Percentiles rank a stretch among this genome's conserved stretches.
phyloP scores from a whole-genome alignment of 2,113 vertebrate genomes.

The Coregonus clupeaformis region DNA sequence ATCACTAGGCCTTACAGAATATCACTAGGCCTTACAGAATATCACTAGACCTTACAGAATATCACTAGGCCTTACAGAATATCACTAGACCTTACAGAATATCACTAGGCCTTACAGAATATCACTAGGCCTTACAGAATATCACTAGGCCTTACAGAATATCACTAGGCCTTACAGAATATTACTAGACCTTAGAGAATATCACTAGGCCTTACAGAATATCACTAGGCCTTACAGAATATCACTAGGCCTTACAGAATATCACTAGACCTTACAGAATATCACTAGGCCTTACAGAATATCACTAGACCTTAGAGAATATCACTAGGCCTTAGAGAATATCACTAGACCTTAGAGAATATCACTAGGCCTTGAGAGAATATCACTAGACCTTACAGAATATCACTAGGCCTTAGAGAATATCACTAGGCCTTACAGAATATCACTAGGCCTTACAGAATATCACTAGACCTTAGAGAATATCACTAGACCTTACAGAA shows the following conservation, averaged over 20 bases:
- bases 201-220: conserved; percentile 25
- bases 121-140: conserved; percentile 3
- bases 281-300: conserved; percentile 36
- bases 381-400: conserved; percentile 38
- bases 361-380: no score
- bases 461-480: no score
- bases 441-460: no score
- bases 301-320: conserved; percentile 52
- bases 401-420: no score
- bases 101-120: conserved; percentile 35
- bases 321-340: no score
- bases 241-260: conserved; percentile 35
- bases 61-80: conserved; percentile 35
- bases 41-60: conserved; percentile 4
- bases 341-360: background rate
- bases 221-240: conserved; percentile 3
- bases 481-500: no score
- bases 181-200: background rate
- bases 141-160: conserved; percentile 35
- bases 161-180: conserved; percentile 3
- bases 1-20: conserved; percentile 3
- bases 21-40: conserved; percentile 35
- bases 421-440: no score
- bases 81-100: conserved; percentile 4
- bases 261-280: conserved; percentile 4